phyloP scores from a whole-genome alignment of 2,888 invertebrate species.

The Hofmannophila pseudospretella region DNA sequence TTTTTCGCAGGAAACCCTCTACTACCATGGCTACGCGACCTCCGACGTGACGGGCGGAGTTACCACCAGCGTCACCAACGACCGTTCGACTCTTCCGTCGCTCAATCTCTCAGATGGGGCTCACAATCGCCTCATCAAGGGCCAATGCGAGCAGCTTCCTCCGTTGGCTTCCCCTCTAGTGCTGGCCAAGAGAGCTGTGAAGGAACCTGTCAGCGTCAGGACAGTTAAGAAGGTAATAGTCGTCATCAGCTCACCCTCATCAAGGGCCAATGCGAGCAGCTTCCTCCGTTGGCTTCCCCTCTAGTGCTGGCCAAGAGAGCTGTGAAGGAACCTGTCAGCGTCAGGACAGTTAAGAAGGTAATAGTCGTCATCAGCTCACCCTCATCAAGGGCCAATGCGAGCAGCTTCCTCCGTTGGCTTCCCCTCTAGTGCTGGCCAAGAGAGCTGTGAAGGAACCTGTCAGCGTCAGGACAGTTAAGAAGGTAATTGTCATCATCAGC shows the following conservation, averaged over 20 bases:
- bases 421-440: conserved; percentile 57
- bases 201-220: conserved; percentile 44
- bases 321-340: conserved; percentile 44
- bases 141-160: conserved; percentile 62
- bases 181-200: conserved; percentile 45
- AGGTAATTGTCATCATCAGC: conserved; percentile 35
- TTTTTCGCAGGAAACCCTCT: conserved; percentile 59
- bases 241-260: conserved; percentile 22
- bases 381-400: conserved; percentile 58
- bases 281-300: conserved; percentile 67
- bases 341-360: conserved; percentile 51
- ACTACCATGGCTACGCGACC: conserved; percentile 66
- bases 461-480: conserved; percentile 43
- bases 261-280: conserved; percentile 59
- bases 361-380: background rate
- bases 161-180: conserved; percentile 66
- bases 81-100: conserved; percentile 58
- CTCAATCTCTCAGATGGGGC: conserved; percentile 56
- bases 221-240: conserved; percentile 52
- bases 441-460: conserved; percentile 47
- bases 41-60: conserved; percentile 60
- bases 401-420: conserved; percentile 64
- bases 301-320: conserved; percentile 53
- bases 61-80: conserved; percentile 55
- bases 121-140: conserved; percentile 49